phyloP scores from a whole-genome alignment of 2,888 invertebrate genomes.

The Caenorhabditis doughertyi region DNA sequence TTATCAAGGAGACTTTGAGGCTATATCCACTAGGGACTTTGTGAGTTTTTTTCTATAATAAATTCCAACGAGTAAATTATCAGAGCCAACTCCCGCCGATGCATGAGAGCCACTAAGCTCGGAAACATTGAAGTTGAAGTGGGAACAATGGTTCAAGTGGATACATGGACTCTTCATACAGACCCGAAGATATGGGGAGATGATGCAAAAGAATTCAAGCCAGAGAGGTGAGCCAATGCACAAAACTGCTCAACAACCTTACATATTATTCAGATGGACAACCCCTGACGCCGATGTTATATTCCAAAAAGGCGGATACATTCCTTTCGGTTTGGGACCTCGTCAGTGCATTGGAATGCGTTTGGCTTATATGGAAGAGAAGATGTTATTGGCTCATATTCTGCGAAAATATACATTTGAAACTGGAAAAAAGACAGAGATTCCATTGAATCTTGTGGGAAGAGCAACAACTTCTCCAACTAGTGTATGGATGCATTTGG shows the following conservation, averaged over 20 bases:
- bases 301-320: constrained; percentile 48
- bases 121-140: constrained; percentile 71
- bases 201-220: constrained; percentile 64
- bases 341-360: constrained; percentile 78
- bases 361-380: constrained; percentile 79
- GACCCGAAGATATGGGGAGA: constrained; percentile 68
- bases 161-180: constrained; percentile 50
- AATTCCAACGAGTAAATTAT: no score
- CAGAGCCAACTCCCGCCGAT: constrained; percentile 56
- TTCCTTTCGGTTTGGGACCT: constrained; percentile 72
- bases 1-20: constrained; percentile 70
- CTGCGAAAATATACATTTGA: constrained; percentile 70
- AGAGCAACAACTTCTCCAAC: constrained; percentile 46
- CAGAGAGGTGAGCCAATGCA: constrained; percentile 47
- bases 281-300: constrained; percentile 2
- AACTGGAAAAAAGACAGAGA: constrained; percentile 59
- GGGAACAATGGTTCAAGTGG: constrained; percentile 65
- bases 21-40: constrained; percentile 64
- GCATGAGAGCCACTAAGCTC: constrained; percentile 69
- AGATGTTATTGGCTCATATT: constrained; percentile 73
- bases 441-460: constrained; percentile 51
- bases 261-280: constrained; percentile 1
- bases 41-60: constrained; percentile 48
- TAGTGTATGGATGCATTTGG: constrained; percentile 30
- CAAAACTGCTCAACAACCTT: not conserved